phyloP scores from a whole-genome alignment of 2,113 vertebrate species.

The Lepisosteus oculatus region DNA sequence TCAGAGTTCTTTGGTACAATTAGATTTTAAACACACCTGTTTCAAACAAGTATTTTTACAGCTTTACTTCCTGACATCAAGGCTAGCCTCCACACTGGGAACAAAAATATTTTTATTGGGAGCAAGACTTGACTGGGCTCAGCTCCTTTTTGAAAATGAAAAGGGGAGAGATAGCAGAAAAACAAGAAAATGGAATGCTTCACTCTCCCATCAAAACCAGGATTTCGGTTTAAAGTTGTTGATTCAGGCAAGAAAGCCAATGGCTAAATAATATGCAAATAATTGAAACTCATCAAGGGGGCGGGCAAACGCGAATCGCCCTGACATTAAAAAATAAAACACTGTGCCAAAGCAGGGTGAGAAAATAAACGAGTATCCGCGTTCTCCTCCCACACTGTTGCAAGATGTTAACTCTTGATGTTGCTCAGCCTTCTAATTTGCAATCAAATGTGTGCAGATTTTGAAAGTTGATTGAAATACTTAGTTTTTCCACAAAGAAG shows the following conservation, averaged over 20 bases:
- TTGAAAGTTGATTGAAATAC: too few relatives aligned
- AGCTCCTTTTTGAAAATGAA: not conserved
- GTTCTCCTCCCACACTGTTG: too few relatives aligned
- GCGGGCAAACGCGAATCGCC: not conserved
- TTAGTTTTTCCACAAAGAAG: too few relatives aligned
- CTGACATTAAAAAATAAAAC: not conserved
- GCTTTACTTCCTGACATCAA: conserved; percentile 33
- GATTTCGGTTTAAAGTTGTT: not conserved
- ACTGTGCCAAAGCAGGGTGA: not conserved
- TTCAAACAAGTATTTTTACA: conserved; percentile 20
- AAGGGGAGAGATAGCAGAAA: not conserved
- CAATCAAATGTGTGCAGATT: too few relatives aligned
- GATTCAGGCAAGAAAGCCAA: not conserved
- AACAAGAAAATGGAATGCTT: not conserved
- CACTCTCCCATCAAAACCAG: too few relatives aligned
- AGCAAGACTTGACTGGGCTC: not conserved
- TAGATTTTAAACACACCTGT: conserved; percentile 10
- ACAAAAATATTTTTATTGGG: conserved; percentile 33
- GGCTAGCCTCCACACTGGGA: conserved; percentile 31
- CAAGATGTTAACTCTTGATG: too few relatives aligned
- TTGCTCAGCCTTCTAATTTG: too few relatives aligned
- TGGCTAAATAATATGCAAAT: not conserved
- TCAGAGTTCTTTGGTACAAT: too few relatives aligned
- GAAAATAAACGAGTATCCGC: not conserved
- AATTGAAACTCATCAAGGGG: conserved; percentile 3